These are phyloP conservation scores for Chinchilla lanigera DNA, from an alignment of 2,113 vertebrate species.

Conservation along the genomic window DNA sequence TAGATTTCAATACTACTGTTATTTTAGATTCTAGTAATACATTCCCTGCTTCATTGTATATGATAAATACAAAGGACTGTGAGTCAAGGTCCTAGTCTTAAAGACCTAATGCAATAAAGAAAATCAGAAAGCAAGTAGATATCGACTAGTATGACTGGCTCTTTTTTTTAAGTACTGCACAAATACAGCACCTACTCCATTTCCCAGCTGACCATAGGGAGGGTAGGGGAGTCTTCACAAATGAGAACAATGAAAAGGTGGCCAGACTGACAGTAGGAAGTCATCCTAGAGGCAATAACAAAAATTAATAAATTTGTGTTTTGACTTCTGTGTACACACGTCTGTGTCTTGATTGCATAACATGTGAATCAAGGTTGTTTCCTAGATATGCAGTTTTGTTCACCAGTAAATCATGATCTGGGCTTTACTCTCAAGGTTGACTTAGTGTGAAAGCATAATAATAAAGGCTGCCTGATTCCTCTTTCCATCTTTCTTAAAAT, in stretches of 20 bases:
- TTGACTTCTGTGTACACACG: neutral
- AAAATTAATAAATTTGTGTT: neutral
- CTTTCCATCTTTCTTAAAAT: neutral
- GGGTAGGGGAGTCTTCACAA: neutral
- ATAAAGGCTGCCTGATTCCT: neutral
- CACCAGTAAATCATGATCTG: neutral
- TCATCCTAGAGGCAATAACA: neutral
- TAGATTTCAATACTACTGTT: neutral
- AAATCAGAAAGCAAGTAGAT: neutral
- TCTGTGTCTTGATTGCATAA: neutral
- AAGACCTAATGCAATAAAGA: neutral
- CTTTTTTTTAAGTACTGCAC: neutral
- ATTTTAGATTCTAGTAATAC: neutral
- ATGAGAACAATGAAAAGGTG: neutral
- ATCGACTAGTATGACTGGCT: neutral
- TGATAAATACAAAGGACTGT: neutral
- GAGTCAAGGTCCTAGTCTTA: neutral
- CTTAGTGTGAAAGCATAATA: neutral
- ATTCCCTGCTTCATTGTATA: fast-evolving
- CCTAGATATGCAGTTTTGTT: neutral
- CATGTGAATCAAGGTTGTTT: neutral
- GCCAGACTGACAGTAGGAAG: neutral
- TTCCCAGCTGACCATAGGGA: neutral
- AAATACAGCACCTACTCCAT: neutral
- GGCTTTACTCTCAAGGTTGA: neutral